Conservation (phyloP, 2,113 vertebrate genomes). For the Hippocampus abdominalis region DNA sequence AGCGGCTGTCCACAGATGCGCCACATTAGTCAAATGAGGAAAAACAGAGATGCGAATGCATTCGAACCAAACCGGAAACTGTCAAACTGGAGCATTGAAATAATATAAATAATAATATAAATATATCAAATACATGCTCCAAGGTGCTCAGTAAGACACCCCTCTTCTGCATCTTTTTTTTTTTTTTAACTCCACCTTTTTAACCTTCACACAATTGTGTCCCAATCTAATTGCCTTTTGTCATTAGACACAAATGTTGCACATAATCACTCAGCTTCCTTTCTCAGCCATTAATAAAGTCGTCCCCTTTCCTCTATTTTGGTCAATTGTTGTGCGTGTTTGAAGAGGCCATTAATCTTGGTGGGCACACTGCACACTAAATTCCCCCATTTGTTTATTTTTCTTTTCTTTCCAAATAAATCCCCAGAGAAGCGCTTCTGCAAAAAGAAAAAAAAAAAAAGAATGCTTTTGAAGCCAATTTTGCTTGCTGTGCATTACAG, state of each 20-base stretch:
- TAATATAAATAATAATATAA: too few species aligned
- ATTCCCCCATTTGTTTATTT: constrained; percentile 51
- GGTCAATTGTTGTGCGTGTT: constrained; percentile 53
- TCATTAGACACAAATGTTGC: constrained; percentile 16
- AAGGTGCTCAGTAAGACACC: not conserved
- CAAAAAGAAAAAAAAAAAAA: constrained; percentile 10
- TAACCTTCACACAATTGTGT: constrained; percentile 26
- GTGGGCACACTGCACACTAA: constrained; percentile 37
- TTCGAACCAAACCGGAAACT: too few species aligned
- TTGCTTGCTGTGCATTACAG: constrained; percentile 45
- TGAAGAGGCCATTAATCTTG: constrained; percentile 56
- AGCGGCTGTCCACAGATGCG: too few species aligned
- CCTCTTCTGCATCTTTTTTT: not conserved
- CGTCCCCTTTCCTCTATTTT: constrained; percentile 38
- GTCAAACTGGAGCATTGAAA: too few species aligned
- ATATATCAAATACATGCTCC: too few species aligned
- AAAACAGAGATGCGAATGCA: too few species aligned
- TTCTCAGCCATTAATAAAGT: constrained; percentile 28
- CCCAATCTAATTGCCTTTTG: constrained; percentile 24
- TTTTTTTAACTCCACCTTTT: not conserved
- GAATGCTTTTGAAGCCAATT: constrained; percentile 33
- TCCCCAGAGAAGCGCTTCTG: constrained; percentile 39
- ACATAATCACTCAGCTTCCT: constrained; percentile 14
- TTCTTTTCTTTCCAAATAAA: constrained; percentile 41
- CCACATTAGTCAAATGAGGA: too few species aligned